These are phyloP conservation scores for Eristalis intricaria DNA, from an alignment of 2,888 invertebrate genomes.

Conservation along the genomic window DNA sequence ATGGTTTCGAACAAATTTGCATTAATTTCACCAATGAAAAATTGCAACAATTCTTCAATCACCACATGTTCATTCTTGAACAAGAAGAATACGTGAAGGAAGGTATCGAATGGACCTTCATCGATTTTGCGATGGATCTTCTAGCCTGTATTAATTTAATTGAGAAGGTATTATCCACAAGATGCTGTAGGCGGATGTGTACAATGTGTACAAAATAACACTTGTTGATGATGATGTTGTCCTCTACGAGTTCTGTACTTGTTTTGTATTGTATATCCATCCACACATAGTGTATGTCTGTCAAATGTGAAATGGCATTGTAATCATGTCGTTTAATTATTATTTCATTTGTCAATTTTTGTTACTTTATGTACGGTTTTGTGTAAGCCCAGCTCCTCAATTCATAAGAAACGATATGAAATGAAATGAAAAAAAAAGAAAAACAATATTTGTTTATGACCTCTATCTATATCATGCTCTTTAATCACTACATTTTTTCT, in stretches of 20 bases:
- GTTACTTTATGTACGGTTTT: constrained; percentile 59
- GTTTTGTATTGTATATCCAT: background rate
- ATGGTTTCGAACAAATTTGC: constrained; percentile 99
- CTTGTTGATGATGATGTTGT: background rate
- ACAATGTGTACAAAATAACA: background rate
- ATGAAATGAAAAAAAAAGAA: background rate
- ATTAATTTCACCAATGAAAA: constrained; percentile 99
- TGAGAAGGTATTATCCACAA: constrained; percentile 88
- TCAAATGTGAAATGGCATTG: background rate
- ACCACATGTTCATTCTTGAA: constrained; percentile 99
- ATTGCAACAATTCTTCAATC: constrained; percentile 99
- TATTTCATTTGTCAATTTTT: constrained; percentile 15
- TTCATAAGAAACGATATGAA: too few relatives aligned
- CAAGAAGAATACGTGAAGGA: constrained; percentile 99
- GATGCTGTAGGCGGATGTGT: background rate
- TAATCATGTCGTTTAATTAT: background rate
- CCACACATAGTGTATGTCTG: background rate
- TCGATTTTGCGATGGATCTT: constrained; percentile 99
- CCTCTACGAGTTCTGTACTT: background rate
- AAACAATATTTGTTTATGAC: constrained; percentile 6
- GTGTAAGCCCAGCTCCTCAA: constrained; percentile 31
- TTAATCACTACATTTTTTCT: constrained; percentile 38
- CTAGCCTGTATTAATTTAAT: constrained; percentile 99
- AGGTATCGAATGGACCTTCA: constrained; percentile 98
- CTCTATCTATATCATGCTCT: constrained; percentile 4